Percentiles rank a stretch among this genome's conserved stretches.
phyloP scores from a whole-genome alignment of 2,797 vertebrate species.

The Helostoma temminkii region DNA sequence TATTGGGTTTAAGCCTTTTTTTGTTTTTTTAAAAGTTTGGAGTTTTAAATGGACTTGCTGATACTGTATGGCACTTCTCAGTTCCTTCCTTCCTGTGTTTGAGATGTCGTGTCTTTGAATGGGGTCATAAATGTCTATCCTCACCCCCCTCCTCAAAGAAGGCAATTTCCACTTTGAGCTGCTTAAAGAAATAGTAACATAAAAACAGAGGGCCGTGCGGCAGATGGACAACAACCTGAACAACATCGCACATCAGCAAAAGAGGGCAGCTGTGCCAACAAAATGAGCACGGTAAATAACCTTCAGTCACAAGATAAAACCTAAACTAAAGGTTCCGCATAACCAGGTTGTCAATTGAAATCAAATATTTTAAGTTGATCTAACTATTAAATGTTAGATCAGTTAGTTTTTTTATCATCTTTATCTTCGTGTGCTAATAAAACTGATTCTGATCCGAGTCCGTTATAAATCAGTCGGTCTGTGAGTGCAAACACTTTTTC shows the following conservation, averaged over 20 bases:
- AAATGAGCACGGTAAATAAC: slow-evolving; percentile 36
- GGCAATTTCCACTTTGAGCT: too few species aligned
- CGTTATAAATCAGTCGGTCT: slow-evolving; percentile 43
- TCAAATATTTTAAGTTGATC: too few species aligned
- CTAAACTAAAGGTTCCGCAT: too few species aligned
- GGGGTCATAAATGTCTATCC: slow-evolving; percentile 83
- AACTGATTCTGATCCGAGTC: background rate
- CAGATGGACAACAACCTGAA: slow-evolving; percentile 47
- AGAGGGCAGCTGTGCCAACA: slow-evolving; percentile 42
- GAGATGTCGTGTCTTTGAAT: slow-evolving; percentile 84
- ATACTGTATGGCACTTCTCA: slow-evolving; percentile 82
- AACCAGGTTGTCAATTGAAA: too few species aligned
- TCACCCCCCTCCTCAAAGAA: too few species aligned
- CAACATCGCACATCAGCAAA: slow-evolving; percentile 16
- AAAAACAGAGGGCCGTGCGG: slow-evolving; percentile 61
- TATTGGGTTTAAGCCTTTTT: background rate
- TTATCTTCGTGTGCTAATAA: too few species aligned
- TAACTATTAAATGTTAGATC: too few species aligned
- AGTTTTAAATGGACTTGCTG: slow-evolving; percentile 68
- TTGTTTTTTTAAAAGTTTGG: slow-evolving; percentile 38
- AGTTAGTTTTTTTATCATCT: too few species aligned
- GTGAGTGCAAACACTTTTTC: slow-evolving; percentile 27
- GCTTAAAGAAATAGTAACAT: slow-evolving; percentile 81
- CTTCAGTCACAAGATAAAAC: too few species aligned
- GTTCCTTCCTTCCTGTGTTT: slow-evolving; percentile 89